Evolutionary conservation across 2,888 invertebrate species (phyloP), one percentile per base, ranked within the genome.

Genomic region (Trichopria drosophilae): DNA sequence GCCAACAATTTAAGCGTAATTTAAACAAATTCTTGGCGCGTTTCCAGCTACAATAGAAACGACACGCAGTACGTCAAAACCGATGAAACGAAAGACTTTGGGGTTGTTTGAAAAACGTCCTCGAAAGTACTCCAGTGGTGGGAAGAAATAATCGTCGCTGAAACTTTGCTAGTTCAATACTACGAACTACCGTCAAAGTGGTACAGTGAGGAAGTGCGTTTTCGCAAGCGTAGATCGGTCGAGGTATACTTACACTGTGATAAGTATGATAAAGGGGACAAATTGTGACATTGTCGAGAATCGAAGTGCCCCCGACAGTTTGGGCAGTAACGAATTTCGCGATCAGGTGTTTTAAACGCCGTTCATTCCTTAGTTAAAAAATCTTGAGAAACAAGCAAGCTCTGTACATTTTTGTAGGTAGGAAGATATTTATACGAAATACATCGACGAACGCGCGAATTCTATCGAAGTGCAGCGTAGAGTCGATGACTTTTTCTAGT

Each of bases 231-330:
- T 53, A 50, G 55, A 54, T 55, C 51, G 55, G 66, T 64, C 62
- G 64, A 64, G 59, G 67, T 71, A 66, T 68, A 69, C 70, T 69
- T 63, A 67, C 59, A 61, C 67, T 70, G 70, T 69, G 71, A 71
- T 73, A 72, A 68, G 64, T 71, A 70, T 67, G 65, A 66, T 64
- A 65, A 66, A 64, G 50, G 53, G 54, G 36, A 12, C 36, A 28
- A 9, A 12, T 24, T 51, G 32, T 35, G 15, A 34, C 13, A 45
- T 35, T 37, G 24, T 20, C 26, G 16, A 19, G 13, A 34, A 6
- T 10, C 9, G 10, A 26, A 26, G 9, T 9, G n/a, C 2, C 26
- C 26, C 26, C n/a, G 42, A 45, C 45, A 10, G 29, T 41, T 51
- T 47, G 37, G 29, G 5, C 34, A 16, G 35, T 34, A 42, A 9